Percentiles rank a stretch among this genome's conserved stretches.
These are phyloP conservation scores for Hypomecis punctinalis DNA, from an alignment of 2,888 invertebrate genomes.

Conservation along the genomic window DNA sequence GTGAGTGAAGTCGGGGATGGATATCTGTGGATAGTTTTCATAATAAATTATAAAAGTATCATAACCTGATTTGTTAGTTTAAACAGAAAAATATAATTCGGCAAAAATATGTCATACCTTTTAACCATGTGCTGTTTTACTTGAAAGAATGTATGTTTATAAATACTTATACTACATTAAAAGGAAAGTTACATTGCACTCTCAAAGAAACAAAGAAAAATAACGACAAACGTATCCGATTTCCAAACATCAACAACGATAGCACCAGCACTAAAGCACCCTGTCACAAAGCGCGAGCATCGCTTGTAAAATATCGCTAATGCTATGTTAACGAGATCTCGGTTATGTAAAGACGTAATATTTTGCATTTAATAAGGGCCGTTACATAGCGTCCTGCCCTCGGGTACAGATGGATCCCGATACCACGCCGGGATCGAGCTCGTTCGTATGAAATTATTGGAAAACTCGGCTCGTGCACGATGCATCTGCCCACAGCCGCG, in stretches of 20 bases:
- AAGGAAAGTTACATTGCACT: too few relatives aligned
- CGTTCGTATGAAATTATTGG: constrained; percentile 82
- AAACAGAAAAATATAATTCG: too few relatives aligned
- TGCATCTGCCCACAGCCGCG: constrained; percentile 66
- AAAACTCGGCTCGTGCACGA: constrained; percentile 80
- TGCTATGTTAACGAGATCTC: constrained; percentile 78
- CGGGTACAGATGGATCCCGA: constrained; percentile 76
- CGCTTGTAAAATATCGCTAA: constrained; percentile 74
- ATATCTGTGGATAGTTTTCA: too few relatives aligned
- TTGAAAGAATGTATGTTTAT: too few relatives aligned
- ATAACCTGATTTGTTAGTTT: too few relatives aligned
- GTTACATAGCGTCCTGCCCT: constrained; percentile 68
- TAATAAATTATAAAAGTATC: too few relatives aligned
- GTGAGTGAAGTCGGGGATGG: too few relatives aligned
- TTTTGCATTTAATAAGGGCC: constrained; percentile 82
- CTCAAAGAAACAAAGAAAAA: neutral
- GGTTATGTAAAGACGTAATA: constrained; percentile 68
- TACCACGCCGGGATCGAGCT: constrained; percentile 66
- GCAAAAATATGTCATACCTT: too few relatives aligned
- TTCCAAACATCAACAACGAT: constrained; percentile 15
- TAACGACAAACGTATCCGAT: neutral
- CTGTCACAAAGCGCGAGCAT: constrained; percentile 50
- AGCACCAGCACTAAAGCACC: constrained; percentile 13
- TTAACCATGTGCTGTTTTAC: too few relatives aligned
- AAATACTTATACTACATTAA: too few relatives aligned